Base-by-base conservation (phyloP, 1,140 invertebrate genomes). In the Drosophila lini region DNA sequence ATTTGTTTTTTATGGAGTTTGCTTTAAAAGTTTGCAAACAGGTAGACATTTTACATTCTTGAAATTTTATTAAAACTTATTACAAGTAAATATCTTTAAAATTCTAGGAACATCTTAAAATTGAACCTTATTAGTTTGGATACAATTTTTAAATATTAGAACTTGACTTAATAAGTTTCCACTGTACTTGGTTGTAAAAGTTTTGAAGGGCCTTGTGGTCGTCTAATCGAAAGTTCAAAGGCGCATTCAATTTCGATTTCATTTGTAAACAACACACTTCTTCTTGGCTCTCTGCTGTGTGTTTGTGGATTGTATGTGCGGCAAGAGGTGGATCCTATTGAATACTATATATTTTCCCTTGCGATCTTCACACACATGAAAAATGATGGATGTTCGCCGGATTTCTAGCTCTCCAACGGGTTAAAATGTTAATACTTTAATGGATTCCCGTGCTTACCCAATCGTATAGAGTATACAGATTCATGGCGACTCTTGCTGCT, bases 391-490 rank as follows among this genome's bases (percentile, higher is more conserved):
- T 71, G 68, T 38, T 36, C 15, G 19, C 13, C 13, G 50, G 16
- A 53, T 22, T n/a, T 53, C 5, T 7, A 16, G 42, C n/a, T 67
- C 15, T 19, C 25, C 34, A 58, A 57, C 10, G 65, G 65, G 65
- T 70, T 56, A 68, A 68, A 31, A 71, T 69, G 42, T 70, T 56
- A 68, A 70, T 38, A 71, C 68, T 59, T 59, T 59, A 71, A 50
- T 48, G 42, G 36, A 34, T 47, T 48, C 11, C 41, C 36, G 5
- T 15, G 52, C 68, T 71, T 91, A 91, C 90, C 90, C 90, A 91
- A 75, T 91, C 85, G 56, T 91, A 91, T 42, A 91, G 67, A 41
- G 90, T 85, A 44, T 88, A 91, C n/a, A 91, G 74, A 91, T 91
- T 91, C 90, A 91, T 91, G 28, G 45, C 41, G 41, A 36, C 32